Evolutionary conservation across 2,888 invertebrate genomes (phyloP).

Genomic region (Adelognathus sp.): DNA sequence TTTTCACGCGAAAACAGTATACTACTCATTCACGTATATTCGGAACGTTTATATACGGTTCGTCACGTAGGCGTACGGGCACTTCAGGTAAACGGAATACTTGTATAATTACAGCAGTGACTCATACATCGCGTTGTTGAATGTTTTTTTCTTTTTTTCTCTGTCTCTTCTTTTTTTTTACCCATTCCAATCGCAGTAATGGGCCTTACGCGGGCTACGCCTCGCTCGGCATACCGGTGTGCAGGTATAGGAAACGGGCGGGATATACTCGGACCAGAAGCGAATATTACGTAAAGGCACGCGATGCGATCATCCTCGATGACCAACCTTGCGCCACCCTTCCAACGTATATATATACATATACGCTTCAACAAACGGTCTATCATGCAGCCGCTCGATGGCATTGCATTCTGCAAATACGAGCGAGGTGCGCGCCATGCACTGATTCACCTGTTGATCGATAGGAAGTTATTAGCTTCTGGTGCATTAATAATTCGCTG

Average conservation of each 20-base stretch:
- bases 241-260: neutral
- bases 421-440: neutral
- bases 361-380: conserved; percentile 28
- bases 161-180: conserved; percentile 34
- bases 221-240: neutral
- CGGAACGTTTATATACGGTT: neutral
- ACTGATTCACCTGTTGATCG: conserved; percentile 7
- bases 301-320: conserved; percentile 58
- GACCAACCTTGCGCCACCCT: conserved; percentile 30
- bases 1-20: neutral
- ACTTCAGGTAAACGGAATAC: neutral
- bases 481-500: neutral
- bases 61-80: neutral
- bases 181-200: conserved; percentile 32
- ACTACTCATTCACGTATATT: neutral
- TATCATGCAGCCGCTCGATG: neutral
- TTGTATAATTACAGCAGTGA: conserved; percentile 15
- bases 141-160: neutral
- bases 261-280: neutral
- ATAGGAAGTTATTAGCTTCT: neutral
- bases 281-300: conserved; percentile 58
- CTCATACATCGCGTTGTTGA: conserved; percentile 22
- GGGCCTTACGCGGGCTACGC: conserved; percentile 11
- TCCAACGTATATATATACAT: too few relatives aligned
- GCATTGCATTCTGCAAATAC: conserved; percentile 13